These are phyloP conservation scores for Steinernema khuongi DNA, from an alignment of 1,140 invertebrate genomes.

Conservation along the genomic window DNA sequence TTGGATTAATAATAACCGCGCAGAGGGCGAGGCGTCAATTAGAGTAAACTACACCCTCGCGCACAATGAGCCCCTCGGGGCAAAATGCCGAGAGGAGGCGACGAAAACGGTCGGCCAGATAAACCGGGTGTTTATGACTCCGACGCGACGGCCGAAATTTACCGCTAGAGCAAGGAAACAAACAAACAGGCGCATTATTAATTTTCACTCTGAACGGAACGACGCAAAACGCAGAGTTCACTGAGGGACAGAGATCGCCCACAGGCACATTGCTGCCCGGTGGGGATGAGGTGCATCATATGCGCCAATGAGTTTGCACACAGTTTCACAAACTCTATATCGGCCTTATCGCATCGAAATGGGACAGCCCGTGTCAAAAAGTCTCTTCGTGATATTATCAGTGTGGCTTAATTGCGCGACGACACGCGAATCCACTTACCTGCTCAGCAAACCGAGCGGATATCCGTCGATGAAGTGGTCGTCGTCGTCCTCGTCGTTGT, in stretches of 20 bases:
- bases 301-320: too few relatives aligned
- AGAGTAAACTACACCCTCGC: too few relatives aligned
- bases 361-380: not conserved
- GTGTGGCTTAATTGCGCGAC: not conserved
- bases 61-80: too few relatives aligned
- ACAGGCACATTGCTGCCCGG: too few relatives aligned
- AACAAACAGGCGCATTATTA: not conserved
- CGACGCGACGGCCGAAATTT: not conserved
- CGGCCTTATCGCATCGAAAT: not conserved
- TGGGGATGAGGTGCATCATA: too few relatives aligned
- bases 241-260: too few relatives aligned
- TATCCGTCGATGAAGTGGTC: not conserved
- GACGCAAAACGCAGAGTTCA: too few relatives aligned
- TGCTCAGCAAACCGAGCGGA: not conserved
- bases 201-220: too few relatives aligned
- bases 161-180: not conserved
- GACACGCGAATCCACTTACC: constrained; percentile 10
- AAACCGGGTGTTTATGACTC: constrained; percentile 3
- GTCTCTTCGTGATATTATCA: not conserved
- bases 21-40: too few relatives aligned
- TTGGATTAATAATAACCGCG: too few relatives aligned
- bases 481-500: not conserved
- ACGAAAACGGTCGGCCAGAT: not conserved
- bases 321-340: too few relatives aligned
- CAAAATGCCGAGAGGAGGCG: not conserved